A percentile compares a stretch with the other conserved stretches of the same genome.
These are phyloP conservation scores for Dipodomys spectabilis DNA, from an alignment of 2,113 vertebrate species.

Conservation along the genomic window DNA sequence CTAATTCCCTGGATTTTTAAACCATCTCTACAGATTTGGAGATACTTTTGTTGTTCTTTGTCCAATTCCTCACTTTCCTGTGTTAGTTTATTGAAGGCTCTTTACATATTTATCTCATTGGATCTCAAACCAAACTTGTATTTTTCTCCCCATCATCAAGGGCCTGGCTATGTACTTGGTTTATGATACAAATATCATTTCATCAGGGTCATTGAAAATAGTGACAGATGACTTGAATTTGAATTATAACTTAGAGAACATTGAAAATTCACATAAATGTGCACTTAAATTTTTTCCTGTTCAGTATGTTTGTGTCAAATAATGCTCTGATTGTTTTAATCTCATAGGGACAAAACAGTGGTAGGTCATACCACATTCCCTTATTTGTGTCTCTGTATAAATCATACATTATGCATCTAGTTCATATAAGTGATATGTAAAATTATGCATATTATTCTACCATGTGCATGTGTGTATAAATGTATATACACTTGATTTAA, in stretches of 20 bases:
- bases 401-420: not conserved
- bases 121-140: not conserved
- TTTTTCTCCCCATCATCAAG: not conserved
- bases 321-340: not conserved
- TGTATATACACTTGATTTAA: not conserved
- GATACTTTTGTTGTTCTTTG: constrained; percentile 12
- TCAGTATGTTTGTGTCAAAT: not conserved
- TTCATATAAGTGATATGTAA: not conserved
- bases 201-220: not conserved
- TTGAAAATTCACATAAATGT: not conserved
- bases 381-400: not conserved
- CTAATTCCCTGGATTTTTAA: not conserved
- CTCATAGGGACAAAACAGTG: not conserved
- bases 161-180: not conserved
- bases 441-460: not conserved
- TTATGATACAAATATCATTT: not conserved
- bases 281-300: not conserved
- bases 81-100: not conserved
- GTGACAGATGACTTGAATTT: not conserved
- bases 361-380: not conserved
- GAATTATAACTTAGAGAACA: constrained; percentile 24
- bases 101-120: not conserved
- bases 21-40: not conserved
- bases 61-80: not conserved
- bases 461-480: not conserved